Evolutionary conservation across 1,140 invertebrate species (phyloP).

Genomic region (Protaetia brevitarsis): DNA sequence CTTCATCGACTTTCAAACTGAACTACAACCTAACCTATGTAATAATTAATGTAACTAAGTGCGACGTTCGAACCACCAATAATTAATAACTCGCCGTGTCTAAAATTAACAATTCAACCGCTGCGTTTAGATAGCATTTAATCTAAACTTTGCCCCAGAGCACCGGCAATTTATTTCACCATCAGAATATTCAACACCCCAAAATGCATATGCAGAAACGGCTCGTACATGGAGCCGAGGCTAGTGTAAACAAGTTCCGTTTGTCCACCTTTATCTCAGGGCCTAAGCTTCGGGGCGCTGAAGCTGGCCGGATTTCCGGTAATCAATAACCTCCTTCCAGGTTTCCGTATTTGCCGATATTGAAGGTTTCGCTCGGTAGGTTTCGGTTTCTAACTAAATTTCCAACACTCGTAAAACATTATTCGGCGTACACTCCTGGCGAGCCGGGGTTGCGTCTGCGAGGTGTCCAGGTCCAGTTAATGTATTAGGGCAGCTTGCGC

Average conservation of each 20-base stretch:
- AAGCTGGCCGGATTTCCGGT: neutral
- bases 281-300: neutral
- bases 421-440: neutral
- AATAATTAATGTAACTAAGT: too few relatives aligned
- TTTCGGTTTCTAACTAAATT: constrained; percentile 15
- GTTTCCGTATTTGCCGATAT: constrained; percentile 2
- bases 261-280: neutral
- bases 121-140: too few relatives aligned
- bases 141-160: too few relatives aligned
- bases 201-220: too few relatives aligned
- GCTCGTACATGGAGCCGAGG: neutral
- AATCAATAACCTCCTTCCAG: constrained; percentile 1
- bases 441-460: neutral
- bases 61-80: too few relatives aligned
- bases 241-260: neutral
- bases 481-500: neutral
- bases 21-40: too few relatives aligned
- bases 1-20: too few relatives aligned
- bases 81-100: too few relatives aligned
- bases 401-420: constrained; percentile 14
- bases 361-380: constrained; percentile 5
- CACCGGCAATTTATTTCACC: too few relatives aligned
- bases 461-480: neutral
- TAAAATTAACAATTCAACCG: too few relatives aligned
- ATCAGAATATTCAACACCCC: too few relatives aligned